Percentiles rank a stretch among this genome's conserved stretches.
Evolutionary conservation across 2,113 vertebrate genomes (phyloP).

Genomic region (Riparia riparia): DNA sequence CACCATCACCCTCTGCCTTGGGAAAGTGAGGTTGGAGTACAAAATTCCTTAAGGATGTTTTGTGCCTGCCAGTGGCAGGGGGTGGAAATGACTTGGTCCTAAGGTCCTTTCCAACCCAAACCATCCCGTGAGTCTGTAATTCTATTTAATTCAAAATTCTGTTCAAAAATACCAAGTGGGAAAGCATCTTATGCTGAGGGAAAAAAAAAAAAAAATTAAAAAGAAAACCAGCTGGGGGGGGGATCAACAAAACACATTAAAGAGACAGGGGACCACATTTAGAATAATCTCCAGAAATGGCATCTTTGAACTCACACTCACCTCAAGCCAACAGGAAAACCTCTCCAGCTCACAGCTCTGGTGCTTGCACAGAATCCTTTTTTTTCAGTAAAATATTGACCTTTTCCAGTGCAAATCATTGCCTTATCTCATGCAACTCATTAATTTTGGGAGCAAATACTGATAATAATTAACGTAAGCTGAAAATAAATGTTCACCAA

Average conservation of each 20-base stretch:
- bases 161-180: background rate
- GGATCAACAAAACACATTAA: background rate
- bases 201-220: accelerated
- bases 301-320: background rate
- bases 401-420: background rate
- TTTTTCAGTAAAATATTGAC: background rate
- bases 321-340: background rate
- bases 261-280: background rate
- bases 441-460: background rate
- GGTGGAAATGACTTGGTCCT: background rate
- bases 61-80: background rate
- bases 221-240: background rate
- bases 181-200: background rate
- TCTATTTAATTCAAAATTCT: background rate
- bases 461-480: background rate
- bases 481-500: background rate
- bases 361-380: background rate
- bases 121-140: background rate
- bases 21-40: background rate
- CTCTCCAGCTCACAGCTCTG: background rate
- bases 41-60: background rate
- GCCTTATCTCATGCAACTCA: background rate
- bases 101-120: background rate
- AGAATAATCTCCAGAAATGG: background rate
- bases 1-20: background rate